A percentile compares a stretch with the other conserved stretches of the same genome.
Conservation (phyloP, 2,113 vertebrate genomes). For the Cettia cetti region DNA sequence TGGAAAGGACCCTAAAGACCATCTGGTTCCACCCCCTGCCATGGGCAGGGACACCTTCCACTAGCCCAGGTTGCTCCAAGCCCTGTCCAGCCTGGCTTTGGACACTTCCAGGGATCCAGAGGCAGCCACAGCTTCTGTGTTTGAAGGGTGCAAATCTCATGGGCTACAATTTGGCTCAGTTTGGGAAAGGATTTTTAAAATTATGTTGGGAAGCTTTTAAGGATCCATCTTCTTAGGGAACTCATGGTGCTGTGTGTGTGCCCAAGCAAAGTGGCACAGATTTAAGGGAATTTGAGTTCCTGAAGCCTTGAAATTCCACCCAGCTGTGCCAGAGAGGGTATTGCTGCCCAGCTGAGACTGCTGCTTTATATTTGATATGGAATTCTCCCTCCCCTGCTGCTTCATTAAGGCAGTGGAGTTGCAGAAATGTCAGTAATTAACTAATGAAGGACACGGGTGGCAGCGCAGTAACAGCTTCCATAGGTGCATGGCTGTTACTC, state of each 20-base stretch:
- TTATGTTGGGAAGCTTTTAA: neutral
- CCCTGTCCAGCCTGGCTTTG: rapidly evolving
- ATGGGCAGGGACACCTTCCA: neutral
- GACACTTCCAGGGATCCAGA: neutral
- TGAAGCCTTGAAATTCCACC: neutral
- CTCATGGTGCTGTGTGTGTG: neutral
- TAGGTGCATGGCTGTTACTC: rapidly evolving
- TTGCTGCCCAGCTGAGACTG: neutral
- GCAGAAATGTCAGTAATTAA: neutral
- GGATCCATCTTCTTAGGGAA: neutral
- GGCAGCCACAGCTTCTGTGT: neutral
- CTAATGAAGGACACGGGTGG: neutral
- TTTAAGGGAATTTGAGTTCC: neutral
- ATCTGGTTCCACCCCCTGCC: neutral
- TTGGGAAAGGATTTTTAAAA: neutral
- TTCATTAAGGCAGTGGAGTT: neutral
- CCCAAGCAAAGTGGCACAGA: rapidly evolving
- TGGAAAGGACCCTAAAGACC: neutral
- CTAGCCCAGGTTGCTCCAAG: neutral
- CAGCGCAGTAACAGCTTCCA: rapidly evolving
- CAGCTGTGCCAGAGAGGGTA: neutral
- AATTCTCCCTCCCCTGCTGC: neutral
- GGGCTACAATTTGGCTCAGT: neutral
- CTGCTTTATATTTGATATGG: neutral
- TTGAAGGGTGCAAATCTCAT: neutral